These are phyloP conservation scores for Balaeniceps rex DNA, from an alignment of 2,113 vertebrate genomes.

Conservation along the genomic window DNA sequence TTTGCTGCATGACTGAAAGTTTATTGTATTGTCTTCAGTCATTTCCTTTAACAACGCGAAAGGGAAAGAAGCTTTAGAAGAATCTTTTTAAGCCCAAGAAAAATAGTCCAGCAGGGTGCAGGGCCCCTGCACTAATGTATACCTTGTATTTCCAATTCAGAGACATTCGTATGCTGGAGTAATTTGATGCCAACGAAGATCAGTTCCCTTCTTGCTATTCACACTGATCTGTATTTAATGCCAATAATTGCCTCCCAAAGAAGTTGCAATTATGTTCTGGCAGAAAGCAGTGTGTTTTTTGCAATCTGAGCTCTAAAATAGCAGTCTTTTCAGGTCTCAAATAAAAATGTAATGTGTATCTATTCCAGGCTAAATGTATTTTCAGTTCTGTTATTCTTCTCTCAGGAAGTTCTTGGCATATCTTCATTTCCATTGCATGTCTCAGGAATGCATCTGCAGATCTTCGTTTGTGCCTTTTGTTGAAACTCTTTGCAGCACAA, in stretches of 20 bases:
- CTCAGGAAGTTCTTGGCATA: slow-evolving; percentile 3
- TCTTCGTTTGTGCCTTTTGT: slow-evolving; percentile 2
- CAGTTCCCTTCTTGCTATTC: not conserved
- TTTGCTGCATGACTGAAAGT: not conserved
- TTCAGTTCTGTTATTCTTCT: not conserved
- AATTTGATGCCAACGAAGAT: not conserved
- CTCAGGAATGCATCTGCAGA: slow-evolving; percentile 15
- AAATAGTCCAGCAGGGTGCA: not conserved
- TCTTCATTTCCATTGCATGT: not conserved
- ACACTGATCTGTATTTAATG: not conserved
- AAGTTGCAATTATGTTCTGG: not conserved
- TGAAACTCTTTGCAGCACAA: slow-evolving; percentile 56
- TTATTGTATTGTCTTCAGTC: slow-evolving; percentile 1
- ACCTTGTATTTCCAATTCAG: not conserved
- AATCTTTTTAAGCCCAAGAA: not conserved
- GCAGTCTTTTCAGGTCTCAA: not conserved
- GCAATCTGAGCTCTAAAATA: not conserved
- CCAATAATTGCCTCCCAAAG: not conserved
- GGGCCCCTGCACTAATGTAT: not conserved
- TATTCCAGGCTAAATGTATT: not conserved
- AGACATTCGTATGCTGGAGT: not conserved
- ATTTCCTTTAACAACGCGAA: slow-evolving; percentile 11
- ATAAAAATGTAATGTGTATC: not conserved
- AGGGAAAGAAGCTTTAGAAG: not conserved
- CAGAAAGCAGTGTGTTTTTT: not conserved